A percentile compares a stretch with the other conserved stretches of the same genome.
phyloP scores from a whole-genome alignment of 2,113 vertebrate species.

The Bagarius yarrelli region DNA sequence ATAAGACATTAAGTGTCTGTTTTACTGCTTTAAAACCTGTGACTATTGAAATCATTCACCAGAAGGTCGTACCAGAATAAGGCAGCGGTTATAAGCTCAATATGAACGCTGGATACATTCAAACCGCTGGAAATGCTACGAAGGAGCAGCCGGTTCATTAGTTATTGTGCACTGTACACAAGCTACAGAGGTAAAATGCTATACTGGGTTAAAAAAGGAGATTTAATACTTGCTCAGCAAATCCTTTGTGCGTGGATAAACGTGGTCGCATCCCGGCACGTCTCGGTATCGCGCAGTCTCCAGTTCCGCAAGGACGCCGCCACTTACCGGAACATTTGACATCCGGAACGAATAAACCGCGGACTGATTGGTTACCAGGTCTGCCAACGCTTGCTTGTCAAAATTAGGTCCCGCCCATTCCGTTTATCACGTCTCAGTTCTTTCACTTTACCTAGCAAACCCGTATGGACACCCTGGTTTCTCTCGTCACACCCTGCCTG shows the following conservation, averaged over 20 bases:
- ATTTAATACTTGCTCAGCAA: conserved; percentile 18
- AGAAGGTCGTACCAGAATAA: neutral
- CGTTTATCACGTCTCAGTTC: neutral
- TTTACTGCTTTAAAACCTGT: neutral
- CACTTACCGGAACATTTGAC: conserved; percentile 28
- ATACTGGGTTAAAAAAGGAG: neutral
- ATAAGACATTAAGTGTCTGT: neutral
- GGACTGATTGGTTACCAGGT: neutral
- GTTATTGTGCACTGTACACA: neutral
- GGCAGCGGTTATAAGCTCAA: neutral
- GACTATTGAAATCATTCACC: neutral
- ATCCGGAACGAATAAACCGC: neutral
- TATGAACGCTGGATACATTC: neutral
- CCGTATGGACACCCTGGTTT: neutral
- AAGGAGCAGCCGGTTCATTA: neutral
- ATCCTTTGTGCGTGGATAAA: conserved; percentile 33
- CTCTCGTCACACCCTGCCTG: neutral
- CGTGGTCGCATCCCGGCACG: conserved; percentile 39
- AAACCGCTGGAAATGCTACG: neutral
- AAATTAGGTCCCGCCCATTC: neutral
- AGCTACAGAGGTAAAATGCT: neutral
- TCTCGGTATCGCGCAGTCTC: conserved; percentile 10
- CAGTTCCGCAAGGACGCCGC: conserved; percentile 20
- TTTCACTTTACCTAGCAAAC: neutral
- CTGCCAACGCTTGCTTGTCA: neutral